Percentiles rank a stretch among this genome's conserved stretches.
Conservation (phyloP, 2,113 vertebrate species). For the Vanacampus margaritifer region DNA sequence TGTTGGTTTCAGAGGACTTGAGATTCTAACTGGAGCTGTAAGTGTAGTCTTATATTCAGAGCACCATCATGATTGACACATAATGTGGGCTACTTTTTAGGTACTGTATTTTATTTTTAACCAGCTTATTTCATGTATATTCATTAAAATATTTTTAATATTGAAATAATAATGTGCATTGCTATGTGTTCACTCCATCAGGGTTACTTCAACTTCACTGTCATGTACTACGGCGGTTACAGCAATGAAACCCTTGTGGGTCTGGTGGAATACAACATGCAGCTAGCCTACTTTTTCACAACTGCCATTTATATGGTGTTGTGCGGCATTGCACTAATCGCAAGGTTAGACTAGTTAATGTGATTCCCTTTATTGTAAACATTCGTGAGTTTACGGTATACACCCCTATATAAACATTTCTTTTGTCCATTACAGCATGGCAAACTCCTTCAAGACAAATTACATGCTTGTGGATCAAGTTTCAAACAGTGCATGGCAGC, state of each 20-base stretch:
- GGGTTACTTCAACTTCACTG: slow-evolving; percentile 74
- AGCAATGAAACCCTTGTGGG: slow-evolving; percentile 63
- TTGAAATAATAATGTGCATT: neutral
- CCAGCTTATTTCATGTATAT: neutral
- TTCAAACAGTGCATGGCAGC: slow-evolving; percentile 75
- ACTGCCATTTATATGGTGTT: slow-evolving; percentile 78
- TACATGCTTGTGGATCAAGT: slow-evolving; percentile 65
- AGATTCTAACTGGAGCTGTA: slow-evolving; percentile 88
- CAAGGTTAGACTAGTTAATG: slow-evolving; percentile 73
- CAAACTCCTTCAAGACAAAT: slow-evolving; percentile 80
- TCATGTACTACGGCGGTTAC: slow-evolving; percentile 91
- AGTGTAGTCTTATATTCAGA: slow-evolving; percentile 56
- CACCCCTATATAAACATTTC: neutral
- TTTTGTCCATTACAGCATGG: slow-evolving; percentile 74
- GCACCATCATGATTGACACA: neutral
- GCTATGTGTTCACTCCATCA: slow-evolving; percentile 22
- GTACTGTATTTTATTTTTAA: neutral
- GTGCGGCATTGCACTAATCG: slow-evolving; percentile 82
- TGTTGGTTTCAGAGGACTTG: slow-evolving; percentile 82
- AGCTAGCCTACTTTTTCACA: slow-evolving; percentile 92
- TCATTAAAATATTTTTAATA: neutral
- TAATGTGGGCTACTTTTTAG: neutral
- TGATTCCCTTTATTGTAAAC: too few relatives aligned
- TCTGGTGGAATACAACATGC: slow-evolving; percentile 79
- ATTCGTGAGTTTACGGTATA: neutral